phyloP scores from a whole-genome alignment of 1,140 invertebrate genomes.

The Drosophila mauritiana region DNA sequence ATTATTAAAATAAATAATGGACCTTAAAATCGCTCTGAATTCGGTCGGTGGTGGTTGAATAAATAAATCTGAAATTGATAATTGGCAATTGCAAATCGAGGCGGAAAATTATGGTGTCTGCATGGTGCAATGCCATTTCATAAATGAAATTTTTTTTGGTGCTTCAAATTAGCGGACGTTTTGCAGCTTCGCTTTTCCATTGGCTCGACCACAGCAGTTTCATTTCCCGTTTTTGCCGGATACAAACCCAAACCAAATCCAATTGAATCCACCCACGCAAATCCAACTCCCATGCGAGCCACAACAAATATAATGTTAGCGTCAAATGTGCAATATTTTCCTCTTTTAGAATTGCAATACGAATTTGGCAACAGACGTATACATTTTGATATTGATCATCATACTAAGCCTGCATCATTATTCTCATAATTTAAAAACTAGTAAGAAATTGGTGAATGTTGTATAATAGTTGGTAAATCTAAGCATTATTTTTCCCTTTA shows the following conservation, averaged over 20 bases:
- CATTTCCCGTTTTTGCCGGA: conserved; percentile 56
- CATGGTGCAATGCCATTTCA: conserved; percentile 52
- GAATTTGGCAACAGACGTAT: neutral
- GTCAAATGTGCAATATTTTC: neutral
- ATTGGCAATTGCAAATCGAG: conserved; percentile 62
- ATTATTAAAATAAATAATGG: conserved; percentile 80
- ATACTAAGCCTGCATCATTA: too few species aligned
- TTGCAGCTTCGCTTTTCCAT: conserved; percentile 43
- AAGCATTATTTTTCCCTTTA: too few species aligned
- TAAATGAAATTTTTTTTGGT: conserved; percentile 63
- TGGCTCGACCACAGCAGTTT: conserved; percentile 65
- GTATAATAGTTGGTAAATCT: too few species aligned
- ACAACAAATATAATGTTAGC: conserved; percentile 16
- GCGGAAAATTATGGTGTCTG: conserved; percentile 45
- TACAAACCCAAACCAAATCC: neutral
- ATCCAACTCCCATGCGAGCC: neutral
- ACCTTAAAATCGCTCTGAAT: conserved; percentile 15
- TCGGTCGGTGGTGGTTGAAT: conserved; percentile 5
- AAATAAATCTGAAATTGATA: conserved; percentile 57
- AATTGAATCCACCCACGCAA: neutral
- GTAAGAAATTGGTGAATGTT: too few species aligned
- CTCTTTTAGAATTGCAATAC: neutral
- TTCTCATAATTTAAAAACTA: too few species aligned
- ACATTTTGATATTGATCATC: too few species aligned
- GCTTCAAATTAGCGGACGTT: neutral